Evolutionary conservation across 2,113 vertebrate genomes (phyloP).

Genomic region (Nymphicus hollandicus): DNA sequence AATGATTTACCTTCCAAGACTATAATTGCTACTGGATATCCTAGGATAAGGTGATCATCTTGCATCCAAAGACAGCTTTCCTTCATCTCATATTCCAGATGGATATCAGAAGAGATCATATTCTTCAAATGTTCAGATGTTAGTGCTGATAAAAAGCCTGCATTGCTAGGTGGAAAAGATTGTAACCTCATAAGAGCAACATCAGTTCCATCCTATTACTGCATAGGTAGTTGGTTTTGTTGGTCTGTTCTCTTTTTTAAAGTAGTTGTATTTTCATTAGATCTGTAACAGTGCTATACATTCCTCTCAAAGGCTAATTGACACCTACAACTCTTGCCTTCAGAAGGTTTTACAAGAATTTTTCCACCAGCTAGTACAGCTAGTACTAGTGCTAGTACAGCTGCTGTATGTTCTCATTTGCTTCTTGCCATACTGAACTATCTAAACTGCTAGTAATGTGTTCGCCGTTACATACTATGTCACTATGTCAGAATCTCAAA

Average conservation of each 20-base stretch:
- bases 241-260: not conserved
- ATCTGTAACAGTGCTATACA: not conserved
- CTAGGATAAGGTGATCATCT: constrained; percentile 19
- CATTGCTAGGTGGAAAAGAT: not conserved
- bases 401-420: not conserved
- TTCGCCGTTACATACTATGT: accelerated
- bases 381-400: not conserved
- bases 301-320: not conserved
- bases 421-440: not conserved
- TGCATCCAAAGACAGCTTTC: constrained; percentile 13
- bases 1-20: not conserved
- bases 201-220: not conserved
- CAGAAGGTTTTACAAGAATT: not conserved
- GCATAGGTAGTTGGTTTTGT: not conserved
- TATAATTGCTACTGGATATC: constrained; percentile 14
- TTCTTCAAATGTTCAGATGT: not conserved
- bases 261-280: not conserved
- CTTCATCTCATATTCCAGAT: constrained; percentile 15
- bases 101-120: constrained; percentile 14
- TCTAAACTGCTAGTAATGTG: accelerated
- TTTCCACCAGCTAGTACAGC: not conserved
- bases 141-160: constrained; percentile 2
- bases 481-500: not conserved
- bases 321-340: not conserved
- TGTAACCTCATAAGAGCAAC: not conserved